Percentiles rank a stretch among this genome's conserved stretches.
phyloP scores from a whole-genome alignment of 1,140 invertebrate genomes.

The Oedothorax gibbosus region DNA sequence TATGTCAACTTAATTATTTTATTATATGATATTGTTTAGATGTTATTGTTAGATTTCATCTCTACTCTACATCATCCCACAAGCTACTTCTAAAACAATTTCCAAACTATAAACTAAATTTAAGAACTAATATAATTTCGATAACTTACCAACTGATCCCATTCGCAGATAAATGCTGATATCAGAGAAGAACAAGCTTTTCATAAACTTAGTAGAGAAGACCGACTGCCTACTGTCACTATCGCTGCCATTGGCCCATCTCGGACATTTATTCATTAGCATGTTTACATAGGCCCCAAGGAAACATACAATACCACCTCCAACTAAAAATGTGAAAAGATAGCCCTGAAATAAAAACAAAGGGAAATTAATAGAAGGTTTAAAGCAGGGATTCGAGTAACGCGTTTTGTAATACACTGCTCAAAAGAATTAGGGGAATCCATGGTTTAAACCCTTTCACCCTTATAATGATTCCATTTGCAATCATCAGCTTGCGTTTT shows the following conservation, averaged over 20 bases:
- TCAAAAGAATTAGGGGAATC: no score
- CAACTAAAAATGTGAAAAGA: conserved; percentile 77
- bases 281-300: conserved; percentile 77
- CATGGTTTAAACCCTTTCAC: no score
- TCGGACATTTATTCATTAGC: conserved; percentile 73
- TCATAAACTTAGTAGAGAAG: conserved; percentile 24
- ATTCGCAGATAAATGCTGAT: conserved; percentile 78
- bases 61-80: no score
- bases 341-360: conserved; percentile 70
- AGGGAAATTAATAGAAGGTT: background rate
- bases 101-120: no score
- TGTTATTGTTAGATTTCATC: no score
- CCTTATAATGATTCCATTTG: no score
- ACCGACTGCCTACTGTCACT: conserved; percentile 10
- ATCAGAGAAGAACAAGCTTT: conserved; percentile 67
- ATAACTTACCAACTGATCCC: conserved; percentile 74
- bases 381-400: no score
- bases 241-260: conserved; percentile 10
- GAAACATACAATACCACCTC: conserved; percentile 76
- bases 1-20: no score
- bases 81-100: no score
- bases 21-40: no score
- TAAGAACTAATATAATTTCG: background rate
- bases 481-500: no score
- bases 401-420: no score